Evolutionary conservation across 2,113 vertebrate genomes (phyloP).

Genomic region (Aspidoscelis tigris): DNA sequence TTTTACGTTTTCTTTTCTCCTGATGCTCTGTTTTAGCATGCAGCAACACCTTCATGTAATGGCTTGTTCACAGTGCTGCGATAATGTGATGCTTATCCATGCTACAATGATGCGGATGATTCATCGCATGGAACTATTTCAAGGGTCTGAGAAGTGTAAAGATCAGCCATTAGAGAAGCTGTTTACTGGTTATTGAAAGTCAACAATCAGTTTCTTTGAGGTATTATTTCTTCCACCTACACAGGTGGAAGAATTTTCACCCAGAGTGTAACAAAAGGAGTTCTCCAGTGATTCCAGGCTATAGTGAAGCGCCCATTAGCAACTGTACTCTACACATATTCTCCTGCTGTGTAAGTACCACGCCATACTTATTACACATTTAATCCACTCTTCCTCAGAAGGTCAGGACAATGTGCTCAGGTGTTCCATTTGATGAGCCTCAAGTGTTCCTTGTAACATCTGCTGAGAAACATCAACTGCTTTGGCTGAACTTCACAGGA

Average conservation of each 20-base stretch:
- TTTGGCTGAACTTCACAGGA: no score
- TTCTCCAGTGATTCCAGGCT: background rate
- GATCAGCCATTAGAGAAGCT: background rate
- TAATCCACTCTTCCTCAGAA: no score
- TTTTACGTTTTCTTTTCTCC: background rate
- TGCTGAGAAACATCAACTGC: no score
- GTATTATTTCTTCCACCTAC: background rate
- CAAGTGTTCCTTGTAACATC: no score
- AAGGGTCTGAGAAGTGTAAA: background rate
- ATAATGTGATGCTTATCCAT: background rate
- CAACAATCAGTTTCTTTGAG: background rate
- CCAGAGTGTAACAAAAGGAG: background rate
- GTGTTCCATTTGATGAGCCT: no score
- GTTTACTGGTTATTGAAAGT: background rate
- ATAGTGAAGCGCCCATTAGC: background rate
- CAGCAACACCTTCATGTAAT: background rate
- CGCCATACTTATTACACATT: no score
- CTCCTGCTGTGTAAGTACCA: background rate
- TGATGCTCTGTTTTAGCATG: background rate
- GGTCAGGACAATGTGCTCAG: no score
- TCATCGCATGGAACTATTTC: background rate
- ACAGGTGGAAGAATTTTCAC: background rate
- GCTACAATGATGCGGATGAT: background rate
- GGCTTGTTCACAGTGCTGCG: background rate
- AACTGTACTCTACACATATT: background rate